Percentiles rank a stretch among this genome's conserved stretches.
Conservation (phyloP, 1,140 invertebrate genomes). For the Nasonia vitripennis region DNA sequence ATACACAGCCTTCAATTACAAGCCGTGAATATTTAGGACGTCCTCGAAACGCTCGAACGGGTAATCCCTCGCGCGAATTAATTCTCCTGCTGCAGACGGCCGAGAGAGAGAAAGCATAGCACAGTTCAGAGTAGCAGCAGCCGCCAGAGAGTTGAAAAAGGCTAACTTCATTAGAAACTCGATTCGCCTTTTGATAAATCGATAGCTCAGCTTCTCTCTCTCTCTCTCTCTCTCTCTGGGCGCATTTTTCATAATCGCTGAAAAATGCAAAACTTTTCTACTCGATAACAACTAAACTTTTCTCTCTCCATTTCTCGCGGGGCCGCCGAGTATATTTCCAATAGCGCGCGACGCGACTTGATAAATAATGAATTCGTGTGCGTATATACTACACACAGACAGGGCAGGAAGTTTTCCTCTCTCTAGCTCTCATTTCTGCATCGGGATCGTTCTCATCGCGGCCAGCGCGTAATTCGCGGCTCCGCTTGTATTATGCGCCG, state of each 20-base stretch:
- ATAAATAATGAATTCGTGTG: not conserved
- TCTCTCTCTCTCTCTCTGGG: no score
- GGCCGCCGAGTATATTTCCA: not conserved
- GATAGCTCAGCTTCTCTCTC: not conserved
- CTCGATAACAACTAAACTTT: constrained; percentile 4
- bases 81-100: not conserved
- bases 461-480: no score
- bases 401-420: not conserved
- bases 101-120: no score
- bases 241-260: not conserved
- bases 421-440: not conserved
- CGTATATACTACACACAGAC: no score
- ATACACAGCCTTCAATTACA: not conserved
- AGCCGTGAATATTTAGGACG: not conserved
- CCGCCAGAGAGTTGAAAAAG: not conserved
- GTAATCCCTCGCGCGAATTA: not conserved
- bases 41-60: not conserved
- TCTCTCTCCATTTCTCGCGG: not conserved
- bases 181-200: not conserved
- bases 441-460: no score
- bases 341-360: not conserved
- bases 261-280: not conserved
- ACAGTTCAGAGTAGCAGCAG: no score
- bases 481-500: no score
- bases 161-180: not conserved